These are phyloP conservation scores for Sebastes trivittatus DNA, from an alignment of 2,797 vertebrate species.

Conservation along the genomic window DNA sequence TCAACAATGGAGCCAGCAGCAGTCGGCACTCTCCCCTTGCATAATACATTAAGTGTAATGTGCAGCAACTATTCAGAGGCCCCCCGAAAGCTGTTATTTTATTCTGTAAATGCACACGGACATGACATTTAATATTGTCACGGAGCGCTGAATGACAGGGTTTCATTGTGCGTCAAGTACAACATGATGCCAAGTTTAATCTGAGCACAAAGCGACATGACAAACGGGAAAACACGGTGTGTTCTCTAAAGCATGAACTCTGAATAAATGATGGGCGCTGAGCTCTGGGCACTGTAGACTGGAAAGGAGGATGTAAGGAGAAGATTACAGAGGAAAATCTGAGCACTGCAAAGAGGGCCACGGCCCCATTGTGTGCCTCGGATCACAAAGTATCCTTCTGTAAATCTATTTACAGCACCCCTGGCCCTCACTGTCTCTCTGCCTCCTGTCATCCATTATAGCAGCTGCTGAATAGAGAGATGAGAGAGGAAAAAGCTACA, in stretches of 20 bases:
- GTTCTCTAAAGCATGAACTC: constrained; percentile 86
- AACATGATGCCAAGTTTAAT: constrained; percentile 93
- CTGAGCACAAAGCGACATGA: constrained; percentile 89
- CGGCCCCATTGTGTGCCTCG: constrained; percentile 78
- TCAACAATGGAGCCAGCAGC: constrained; percentile 93
- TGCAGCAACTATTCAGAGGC: constrained; percentile 88
- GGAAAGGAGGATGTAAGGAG: constrained; percentile 70
- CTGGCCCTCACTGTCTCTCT: constrained; percentile 77
- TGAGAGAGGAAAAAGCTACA: constrained; percentile 72
- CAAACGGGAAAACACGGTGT: constrained; percentile 87
- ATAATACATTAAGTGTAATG: constrained; percentile 99
- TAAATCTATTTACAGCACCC: constrained; percentile 81
- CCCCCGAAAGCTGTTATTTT: constrained; percentile 94
- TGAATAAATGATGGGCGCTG: constrained; percentile 90
- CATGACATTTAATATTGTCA: constrained; percentile 99
- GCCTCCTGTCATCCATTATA: constrained; percentile 77
- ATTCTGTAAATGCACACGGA: constrained; percentile 95
- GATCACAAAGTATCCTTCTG: constrained; percentile 82
- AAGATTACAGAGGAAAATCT: constrained; percentile 81
- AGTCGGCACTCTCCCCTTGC: constrained; percentile 92
- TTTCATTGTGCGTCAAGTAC: constrained; percentile 92
- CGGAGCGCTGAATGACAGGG: constrained; percentile 91
- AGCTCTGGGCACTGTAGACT: constrained; percentile 80
- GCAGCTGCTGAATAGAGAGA: constrained; percentile 73
- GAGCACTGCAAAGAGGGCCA: constrained; percentile 78